Percentiles rank a stretch among this genome's conserved stretches.
Evolutionary conservation across 1,140 invertebrate genomes (phyloP).

Genomic region (Leptinotarsa lineolata): DNA sequence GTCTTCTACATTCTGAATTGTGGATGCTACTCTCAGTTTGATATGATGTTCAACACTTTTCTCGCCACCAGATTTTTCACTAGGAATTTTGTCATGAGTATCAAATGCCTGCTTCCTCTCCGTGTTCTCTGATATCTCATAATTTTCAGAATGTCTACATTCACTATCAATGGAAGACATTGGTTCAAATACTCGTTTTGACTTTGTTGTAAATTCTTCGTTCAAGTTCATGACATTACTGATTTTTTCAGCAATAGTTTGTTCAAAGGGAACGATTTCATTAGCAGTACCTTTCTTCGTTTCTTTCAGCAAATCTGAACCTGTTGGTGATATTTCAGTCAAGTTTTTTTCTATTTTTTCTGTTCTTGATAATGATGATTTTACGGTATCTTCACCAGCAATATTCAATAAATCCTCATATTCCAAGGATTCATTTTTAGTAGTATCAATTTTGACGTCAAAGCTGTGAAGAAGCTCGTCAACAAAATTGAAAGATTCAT

Average conservation of each 20-base stretch:
- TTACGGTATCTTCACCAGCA: background rate
- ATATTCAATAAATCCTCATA: background rate
- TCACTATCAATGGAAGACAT: constrained; percentile 17
- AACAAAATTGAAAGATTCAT: constrained; percentile 27
- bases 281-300: constrained; percentile 10
- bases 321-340: constrained; percentile 7
- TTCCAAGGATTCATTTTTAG: constrained; percentile 26
- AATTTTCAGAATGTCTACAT: background rate
- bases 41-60: too few relatives aligned
- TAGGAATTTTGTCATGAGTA: too few relatives aligned
- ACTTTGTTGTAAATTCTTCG: constrained; percentile 22
- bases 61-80: too few relatives aligned
- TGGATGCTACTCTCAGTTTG: background rate
- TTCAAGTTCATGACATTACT: constrained; percentile 34
- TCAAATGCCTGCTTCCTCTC: background rate
- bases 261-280: constrained; percentile 26
- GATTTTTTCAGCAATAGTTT: constrained; percentile 38
- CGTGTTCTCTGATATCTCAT: constrained; percentile 11
- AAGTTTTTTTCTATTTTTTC: constrained; percentile 12
- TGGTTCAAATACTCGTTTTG: background rate
- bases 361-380: constrained; percentile 6
- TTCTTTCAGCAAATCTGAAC: background rate
- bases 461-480: constrained; percentile 36
- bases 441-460: constrained; percentile 35
- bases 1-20: constrained; percentile 22